Conservation (phyloP, 2,113 vertebrate species). For the Cyprinodon brontotheroides region DNA sequence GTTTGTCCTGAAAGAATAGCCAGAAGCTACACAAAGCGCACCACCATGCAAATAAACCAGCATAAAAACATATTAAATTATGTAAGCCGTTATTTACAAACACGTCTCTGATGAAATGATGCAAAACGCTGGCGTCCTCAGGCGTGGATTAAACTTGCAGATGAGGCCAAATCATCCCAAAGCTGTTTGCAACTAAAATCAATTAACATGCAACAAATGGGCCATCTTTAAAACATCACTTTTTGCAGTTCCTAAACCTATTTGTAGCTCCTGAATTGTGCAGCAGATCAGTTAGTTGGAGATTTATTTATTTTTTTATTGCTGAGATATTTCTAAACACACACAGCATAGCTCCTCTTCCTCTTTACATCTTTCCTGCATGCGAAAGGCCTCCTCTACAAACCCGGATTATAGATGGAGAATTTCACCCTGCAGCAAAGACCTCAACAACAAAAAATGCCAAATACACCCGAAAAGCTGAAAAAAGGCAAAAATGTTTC, state of each 20-base stretch:
- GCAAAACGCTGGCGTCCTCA: too few relatives aligned
- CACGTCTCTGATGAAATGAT: too few relatives aligned
- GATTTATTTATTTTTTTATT: too few relatives aligned
- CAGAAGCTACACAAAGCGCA: too few relatives aligned
- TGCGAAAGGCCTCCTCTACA: constrained; percentile 52
- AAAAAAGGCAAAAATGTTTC: constrained; percentile 39
- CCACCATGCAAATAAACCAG: too few relatives aligned
- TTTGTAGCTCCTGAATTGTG: too few relatives aligned
- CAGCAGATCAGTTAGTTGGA: not conserved
- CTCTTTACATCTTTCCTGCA: constrained; percentile 24
- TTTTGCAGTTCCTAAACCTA: too few relatives aligned
- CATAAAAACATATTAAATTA: too few relatives aligned
- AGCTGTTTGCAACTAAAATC: not conserved
- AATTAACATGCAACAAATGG: too few relatives aligned
- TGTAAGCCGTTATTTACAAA: too few relatives aligned
- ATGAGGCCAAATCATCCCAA: not conserved
- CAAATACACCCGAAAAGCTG: constrained; percentile 64
- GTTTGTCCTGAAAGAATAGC: not conserved
- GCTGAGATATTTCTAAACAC: not conserved
- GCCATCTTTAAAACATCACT: too few relatives aligned
- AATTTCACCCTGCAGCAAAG: constrained; percentile 28
- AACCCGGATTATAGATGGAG: constrained; percentile 26
- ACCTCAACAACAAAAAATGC: constrained; percentile 47
- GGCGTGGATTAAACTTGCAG: not conserved
- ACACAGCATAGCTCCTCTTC: constrained; percentile 10